Percentiles rank a stretch among this genome's conserved stretches.
Conservation (phyloP, 2,888 invertebrate species). For the Ectobius pallidus region DNA sequence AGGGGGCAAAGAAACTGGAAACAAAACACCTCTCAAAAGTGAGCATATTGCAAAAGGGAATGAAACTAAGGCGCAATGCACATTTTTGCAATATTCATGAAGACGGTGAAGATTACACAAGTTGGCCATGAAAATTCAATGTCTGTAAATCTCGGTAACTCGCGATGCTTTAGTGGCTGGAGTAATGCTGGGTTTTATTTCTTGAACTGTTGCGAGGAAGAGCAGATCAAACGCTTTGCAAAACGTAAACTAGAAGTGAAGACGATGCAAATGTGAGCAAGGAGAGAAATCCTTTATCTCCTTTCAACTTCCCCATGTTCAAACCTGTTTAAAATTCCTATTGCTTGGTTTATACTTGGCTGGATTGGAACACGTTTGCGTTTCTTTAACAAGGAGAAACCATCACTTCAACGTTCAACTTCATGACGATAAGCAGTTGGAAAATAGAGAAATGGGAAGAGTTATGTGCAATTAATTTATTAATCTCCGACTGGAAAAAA, state of each 20-base stretch:
- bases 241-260: neutral
- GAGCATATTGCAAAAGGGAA: too few species aligned
- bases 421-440: too few species aligned
- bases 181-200: neutral
- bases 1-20: too few species aligned
- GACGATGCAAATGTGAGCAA: neutral
- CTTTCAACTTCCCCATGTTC: neutral
- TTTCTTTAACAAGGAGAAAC: too few species aligned
- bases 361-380: too few species aligned
- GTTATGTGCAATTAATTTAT: too few species aligned
- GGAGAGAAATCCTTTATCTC: neutral
- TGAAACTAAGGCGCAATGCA: neutral
- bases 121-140: neutral
- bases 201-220: neutral
- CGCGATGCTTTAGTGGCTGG: neutral
- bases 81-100: neutral
- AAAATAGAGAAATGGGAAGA: too few species aligned
- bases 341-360: neutral
- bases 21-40: too few species aligned
- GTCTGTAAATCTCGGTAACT: neutral
- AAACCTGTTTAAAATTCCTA: neutral
- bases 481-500: too few species aligned
- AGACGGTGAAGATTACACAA: too few species aligned
- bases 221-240: neutral
- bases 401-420: too few species aligned